phyloP scores from a whole-genome alignment of 1,140 invertebrate genomes.

The Eueides isabella region DNA sequence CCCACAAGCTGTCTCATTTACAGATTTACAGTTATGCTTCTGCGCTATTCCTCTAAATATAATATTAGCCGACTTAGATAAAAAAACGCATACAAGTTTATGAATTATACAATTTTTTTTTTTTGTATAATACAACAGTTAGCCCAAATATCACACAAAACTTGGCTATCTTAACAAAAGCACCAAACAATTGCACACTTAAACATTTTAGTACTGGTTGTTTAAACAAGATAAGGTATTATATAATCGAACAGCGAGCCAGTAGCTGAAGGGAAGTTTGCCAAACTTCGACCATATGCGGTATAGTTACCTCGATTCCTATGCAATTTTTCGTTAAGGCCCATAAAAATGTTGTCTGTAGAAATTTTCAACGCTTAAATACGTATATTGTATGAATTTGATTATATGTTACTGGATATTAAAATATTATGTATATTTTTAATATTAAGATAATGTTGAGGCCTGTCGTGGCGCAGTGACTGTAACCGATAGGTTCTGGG shows the following conservation, averaged over 20 bases:
- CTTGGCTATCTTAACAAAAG: conserved; percentile 3
- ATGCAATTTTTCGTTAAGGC: conserved; percentile 43
- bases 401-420: neutral
- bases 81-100: too few relatives aligned
- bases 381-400: neutral
- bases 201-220: conserved; percentile 2
- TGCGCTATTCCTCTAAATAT: too few relatives aligned
- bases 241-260: conserved; percentile 24
- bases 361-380: conserved; percentile 31
- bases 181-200: conserved; percentile 2
- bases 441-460: too few relatives aligned
- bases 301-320: conserved; percentile 47
- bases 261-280: conserved; percentile 53
- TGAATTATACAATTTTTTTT: neutral
- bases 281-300: conserved; percentile 47
- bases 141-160: neutral
- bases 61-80: too few relatives aligned
- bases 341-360: conserved; percentile 30
- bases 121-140: neutral
- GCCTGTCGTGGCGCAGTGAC: too few relatives aligned
- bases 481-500: too few relatives aligned
- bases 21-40: too few relatives aligned
- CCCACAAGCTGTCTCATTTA: too few relatives aligned
- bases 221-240: conserved; percentile 27
- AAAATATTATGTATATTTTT: neutral